These are phyloP conservation scores for Notarius lentiginosus DNA, from an alignment of 2,113 vertebrate genomes.

Conservation along the genomic window DNA sequence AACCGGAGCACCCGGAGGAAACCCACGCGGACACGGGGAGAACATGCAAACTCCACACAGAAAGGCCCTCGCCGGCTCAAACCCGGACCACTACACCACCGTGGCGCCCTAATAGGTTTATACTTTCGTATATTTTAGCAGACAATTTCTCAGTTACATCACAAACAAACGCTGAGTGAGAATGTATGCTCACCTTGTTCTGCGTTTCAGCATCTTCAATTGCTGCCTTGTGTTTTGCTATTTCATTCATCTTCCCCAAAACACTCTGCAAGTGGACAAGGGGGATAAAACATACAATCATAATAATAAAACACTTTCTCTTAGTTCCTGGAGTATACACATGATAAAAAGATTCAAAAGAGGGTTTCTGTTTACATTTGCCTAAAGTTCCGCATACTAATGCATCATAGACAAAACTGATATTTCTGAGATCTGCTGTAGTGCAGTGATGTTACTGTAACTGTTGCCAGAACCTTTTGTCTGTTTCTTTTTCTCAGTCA, in stretches of 20 bases:
- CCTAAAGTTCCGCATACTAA: not conserved
- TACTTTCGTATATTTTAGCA: not conserved
- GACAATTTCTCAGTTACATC: not conserved
- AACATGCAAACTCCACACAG: too few species aligned
- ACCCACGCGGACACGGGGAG: too few species aligned
- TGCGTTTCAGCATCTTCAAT: conserved; percentile 92
- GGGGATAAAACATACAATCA: not conserved
- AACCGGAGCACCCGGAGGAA: too few species aligned
- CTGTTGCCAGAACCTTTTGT: not conserved
- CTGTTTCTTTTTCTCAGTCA: not conserved
- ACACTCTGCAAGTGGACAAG: conserved; percentile 77
- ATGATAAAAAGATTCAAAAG: not conserved
- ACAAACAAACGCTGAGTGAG: not conserved
- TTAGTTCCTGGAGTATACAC: not conserved
- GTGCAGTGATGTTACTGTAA: not conserved
- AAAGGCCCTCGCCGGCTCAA: too few species aligned
- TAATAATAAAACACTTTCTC: not conserved
- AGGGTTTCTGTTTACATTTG: not conserved
- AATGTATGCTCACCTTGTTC: conserved; percentile 78
- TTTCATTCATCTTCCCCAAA: conserved; percentile 94
- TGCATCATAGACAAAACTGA: not conserved
- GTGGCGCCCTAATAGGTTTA: too few species aligned
- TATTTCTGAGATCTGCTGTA: not conserved
- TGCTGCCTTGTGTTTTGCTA: conserved; percentile 90
- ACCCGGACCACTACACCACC: too few species aligned